Percentiles rank a stretch among this genome's conserved stretches.
Conservation (phyloP, 2,888 invertebrate species). For the Cinara cedri region DNA sequence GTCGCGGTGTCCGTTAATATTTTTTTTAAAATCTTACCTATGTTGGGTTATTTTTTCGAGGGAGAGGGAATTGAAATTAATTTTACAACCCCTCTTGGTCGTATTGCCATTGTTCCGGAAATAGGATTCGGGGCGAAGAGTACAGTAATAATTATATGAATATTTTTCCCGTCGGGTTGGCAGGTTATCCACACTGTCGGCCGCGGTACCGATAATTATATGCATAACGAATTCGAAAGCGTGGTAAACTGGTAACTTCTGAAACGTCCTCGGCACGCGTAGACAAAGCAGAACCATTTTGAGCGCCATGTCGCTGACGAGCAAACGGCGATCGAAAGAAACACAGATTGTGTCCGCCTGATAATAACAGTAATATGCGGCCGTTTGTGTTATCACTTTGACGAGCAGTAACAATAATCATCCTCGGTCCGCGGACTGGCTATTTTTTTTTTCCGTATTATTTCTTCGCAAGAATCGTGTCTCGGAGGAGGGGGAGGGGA, state of each 20-base stretch:
- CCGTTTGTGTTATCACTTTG: conserved; percentile 21
- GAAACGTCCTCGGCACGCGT: not conserved
- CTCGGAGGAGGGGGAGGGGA: no score
- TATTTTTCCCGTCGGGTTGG: not conserved
- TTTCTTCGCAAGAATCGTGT: no score
- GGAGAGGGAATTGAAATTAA: no score
- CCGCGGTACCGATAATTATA: not conserved
- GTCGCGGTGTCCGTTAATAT: no score
- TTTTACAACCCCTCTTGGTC: no score
- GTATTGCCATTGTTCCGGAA: no score
- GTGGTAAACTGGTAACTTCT: not conserved
- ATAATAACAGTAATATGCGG: not conserved
- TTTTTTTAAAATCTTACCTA: no score
- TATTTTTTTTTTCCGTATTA: no score
- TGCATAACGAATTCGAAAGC: not conserved
- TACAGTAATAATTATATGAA: not conserved
- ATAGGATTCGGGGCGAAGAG: not conserved
- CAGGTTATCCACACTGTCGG: conserved; percentile 40
- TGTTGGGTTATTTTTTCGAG: no score
- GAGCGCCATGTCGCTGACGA: not conserved
- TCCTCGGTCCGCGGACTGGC: not conserved
- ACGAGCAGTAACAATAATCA: no score
- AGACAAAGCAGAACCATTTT: conserved; percentile 1
- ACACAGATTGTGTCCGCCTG: conserved; percentile 12
- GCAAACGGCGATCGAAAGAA: not conserved